Percentiles rank a stretch among this genome's conserved stretches.
Conservation (phyloP, 1,140 invertebrate genomes). For the Cephus cinctus region DNA sequence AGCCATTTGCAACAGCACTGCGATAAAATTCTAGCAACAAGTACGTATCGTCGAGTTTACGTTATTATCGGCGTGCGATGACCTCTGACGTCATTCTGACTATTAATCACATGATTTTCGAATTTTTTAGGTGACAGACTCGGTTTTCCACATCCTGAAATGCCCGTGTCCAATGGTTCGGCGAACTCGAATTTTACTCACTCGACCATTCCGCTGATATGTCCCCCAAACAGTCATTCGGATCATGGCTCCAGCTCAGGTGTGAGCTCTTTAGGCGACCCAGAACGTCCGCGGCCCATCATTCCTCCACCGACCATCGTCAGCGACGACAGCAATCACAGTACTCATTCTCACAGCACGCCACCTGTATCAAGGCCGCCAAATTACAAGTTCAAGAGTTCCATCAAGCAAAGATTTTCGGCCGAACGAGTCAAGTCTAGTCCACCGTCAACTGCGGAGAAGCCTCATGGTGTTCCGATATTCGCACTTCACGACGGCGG, state of each 20-base stretch:
- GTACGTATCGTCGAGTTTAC: neutral
- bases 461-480: conserved; percentile 64
- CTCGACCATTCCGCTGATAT: conserved; percentile 42
- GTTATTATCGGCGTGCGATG: conserved; percentile 6
- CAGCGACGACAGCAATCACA: conserved; percentile 52
- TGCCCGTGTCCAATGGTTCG: conserved; percentile 49
- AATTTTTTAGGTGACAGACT: conserved; percentile 56
- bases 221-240: conserved; percentile 49
- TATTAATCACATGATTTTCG: neutral
- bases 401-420: conserved; percentile 84
- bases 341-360: conserved; percentile 39
- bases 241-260: conserved; percentile 48
- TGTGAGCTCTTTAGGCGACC: conserved; percentile 46
- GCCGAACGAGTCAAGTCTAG: conserved; percentile 52
- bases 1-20: conserved; percentile 83
- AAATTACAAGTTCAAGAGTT: conserved; percentile 92
- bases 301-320: conserved; percentile 35
- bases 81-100: neutral
- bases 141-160: conserved; percentile 55
- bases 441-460: conserved; percentile 38
- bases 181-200: conserved; percentile 43
- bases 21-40: conserved; percentile 58
- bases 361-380: conserved; percentile 46
- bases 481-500: conserved; percentile 83
- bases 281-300: conserved; percentile 34